Base-by-base conservation (phyloP, 2,113 vertebrate species). In the Engystomops pustulosus region DNA sequence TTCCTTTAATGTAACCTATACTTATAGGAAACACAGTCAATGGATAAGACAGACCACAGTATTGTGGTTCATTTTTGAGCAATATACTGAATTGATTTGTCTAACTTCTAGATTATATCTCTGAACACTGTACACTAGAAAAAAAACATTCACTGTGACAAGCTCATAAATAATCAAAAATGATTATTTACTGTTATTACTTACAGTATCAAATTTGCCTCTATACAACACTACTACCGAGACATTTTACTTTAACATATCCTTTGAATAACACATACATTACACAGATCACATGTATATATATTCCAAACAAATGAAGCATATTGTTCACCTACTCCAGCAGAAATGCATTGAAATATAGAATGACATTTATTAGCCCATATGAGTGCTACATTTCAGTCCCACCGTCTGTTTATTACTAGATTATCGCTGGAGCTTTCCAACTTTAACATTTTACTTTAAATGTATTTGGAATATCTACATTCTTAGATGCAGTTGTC, bases 1-100 rank as follows among this genome's bases (percentile, higher is more conserved):
- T 70, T 81, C 44, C 65, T 81, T 71, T 70, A 81, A 41, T 70
- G 45, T 38, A 14, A 81, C 68, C 67, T 81, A 55, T 71, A 53
- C 45, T 81, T 55, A 81, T 81, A 68, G 67, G 79, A 81, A 81
- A 71, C 67, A 45, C 58, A 53, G 32, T 70, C 69, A 70, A 47
- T 55, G 23, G n/a, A 81, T 71, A 69, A 70, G 71, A 70, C 6
- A 71, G 77, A 79, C 77, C 77, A 47, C 77, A 67, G 17, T 67
- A 32, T 25, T 67, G 77, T 79, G 77, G 77, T 79, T 79, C 23
- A 30, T 45, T 67, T 38, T 65, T 67, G 77, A 67, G 60, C 23
- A 79, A 79, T 45, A 67, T 79, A 62, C 58, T 79, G 36, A 65
- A 62, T 79, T 79, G 77, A 79, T 60, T 27, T 65, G 77, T 65